Percentiles rank a stretch among this genome's conserved stretches.
These are phyloP conservation scores for Callocephalon fimbriatum DNA, from an alignment of 2,113 vertebrate genomes.

Conservation along the genomic window DNA sequence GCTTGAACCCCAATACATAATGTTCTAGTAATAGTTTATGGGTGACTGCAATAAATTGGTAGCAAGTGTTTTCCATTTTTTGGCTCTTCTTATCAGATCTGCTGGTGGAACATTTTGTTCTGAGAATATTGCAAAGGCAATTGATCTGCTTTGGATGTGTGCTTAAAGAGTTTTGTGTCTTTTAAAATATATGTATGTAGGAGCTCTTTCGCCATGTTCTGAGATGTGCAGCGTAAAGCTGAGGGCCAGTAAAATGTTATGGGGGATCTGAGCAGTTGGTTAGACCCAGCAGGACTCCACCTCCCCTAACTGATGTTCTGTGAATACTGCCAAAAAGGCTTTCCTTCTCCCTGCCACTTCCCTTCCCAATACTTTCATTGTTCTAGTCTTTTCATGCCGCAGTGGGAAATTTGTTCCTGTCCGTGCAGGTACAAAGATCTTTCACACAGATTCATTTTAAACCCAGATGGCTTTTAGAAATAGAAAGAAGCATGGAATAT, in stretches of 20 bases:
- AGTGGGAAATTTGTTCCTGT: slow-evolving; percentile 48
- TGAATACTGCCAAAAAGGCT: slow-evolving; percentile 32
- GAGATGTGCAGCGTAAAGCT: slow-evolving; percentile 7
- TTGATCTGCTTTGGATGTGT: slow-evolving; percentile 73
- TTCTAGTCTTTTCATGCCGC: slow-evolving; percentile 35
- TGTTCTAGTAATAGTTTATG: slow-evolving; percentile 86
- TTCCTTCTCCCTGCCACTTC: neutral
- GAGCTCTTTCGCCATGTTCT: neutral
- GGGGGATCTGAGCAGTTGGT: slow-evolving; percentile 53
- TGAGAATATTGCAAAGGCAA: slow-evolving; percentile 76
- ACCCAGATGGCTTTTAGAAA: slow-evolving; percentile 19
- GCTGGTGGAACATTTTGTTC: slow-evolving; percentile 81
- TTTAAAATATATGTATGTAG: slow-evolving; percentile 47
- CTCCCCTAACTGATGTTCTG: slow-evolving; percentile 55
- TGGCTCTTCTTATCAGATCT: slow-evolving; percentile 81
- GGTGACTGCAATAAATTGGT: slow-evolving; percentile 83
- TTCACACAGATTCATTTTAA: slow-evolving; percentile 52
- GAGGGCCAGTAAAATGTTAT: slow-evolving; percentile 16
- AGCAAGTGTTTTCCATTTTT: slow-evolving; percentile 81
- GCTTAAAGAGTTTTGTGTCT: slow-evolving; percentile 54
- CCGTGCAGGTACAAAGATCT: neutral
- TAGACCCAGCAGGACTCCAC: slow-evolving; percentile 53
- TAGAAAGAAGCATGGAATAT: neutral
- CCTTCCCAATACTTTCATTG: slow-evolving; percentile 38
- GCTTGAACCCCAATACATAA: slow-evolving; percentile 83